Percentiles rank a stretch among this genome's conserved stretches.
phyloP scores from a whole-genome alignment of 64 coral and sea anemone genomes.

The Stichodactyla helianthus region DNA sequence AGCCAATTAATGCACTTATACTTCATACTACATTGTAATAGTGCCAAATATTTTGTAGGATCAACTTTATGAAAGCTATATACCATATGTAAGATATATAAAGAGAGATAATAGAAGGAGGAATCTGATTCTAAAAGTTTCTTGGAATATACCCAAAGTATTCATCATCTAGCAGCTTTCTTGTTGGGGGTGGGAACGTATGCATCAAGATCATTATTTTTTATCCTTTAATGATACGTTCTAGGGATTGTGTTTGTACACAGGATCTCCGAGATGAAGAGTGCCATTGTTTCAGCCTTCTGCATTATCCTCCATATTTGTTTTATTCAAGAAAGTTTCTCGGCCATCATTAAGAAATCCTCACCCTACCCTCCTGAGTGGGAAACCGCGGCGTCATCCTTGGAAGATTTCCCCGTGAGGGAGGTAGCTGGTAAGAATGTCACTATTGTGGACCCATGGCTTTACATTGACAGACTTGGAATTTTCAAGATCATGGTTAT shows the following conservation, averaged over 20 bases:
- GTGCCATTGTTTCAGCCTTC: neutral
- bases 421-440: constrained; percentile 5
- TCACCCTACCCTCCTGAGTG: constrained; percentile 59
- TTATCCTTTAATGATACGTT: neutral
- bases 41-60: too few species aligned
- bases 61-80: too few species aligned
- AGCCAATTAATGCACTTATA: too few species aligned
- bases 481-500: constrained; percentile 61
- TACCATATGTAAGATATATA: too few species aligned
- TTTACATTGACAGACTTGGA: constrained; percentile 63
- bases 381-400: constrained; percentile 30
- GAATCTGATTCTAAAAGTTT: too few species aligned
- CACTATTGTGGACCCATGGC: constrained; percentile 63
- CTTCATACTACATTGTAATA: too few species aligned
- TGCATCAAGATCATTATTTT: too few species aligned
- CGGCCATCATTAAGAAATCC: neutral
- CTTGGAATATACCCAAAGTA: too few species aligned
- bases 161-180: too few species aligned
- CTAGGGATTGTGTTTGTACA: neutral
- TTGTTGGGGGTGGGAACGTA: too few species aligned
- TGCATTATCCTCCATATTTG: neutral
- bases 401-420: constrained; percentile 55
- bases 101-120: too few species aligned
- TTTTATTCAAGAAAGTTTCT: neutral
- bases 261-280: neutral